Percentiles rank a stretch among this genome's conserved stretches.
Conservation (phyloP, 2,888 invertebrate species). For the Agrotis segetum region DNA sequence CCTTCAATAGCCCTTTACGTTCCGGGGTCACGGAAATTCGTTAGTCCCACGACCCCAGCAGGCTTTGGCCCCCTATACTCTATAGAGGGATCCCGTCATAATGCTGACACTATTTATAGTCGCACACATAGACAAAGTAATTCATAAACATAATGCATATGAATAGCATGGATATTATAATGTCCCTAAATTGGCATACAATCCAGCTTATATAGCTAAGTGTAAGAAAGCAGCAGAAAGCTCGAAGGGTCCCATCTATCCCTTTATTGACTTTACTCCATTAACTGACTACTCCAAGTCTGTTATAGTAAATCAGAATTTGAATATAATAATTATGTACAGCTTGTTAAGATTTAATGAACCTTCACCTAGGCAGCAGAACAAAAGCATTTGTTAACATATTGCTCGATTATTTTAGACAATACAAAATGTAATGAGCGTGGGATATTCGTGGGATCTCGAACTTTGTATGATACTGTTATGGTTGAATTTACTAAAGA, state of each 20-base stretch:
- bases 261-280: not conserved
- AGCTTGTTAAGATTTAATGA: conserved; percentile 39
- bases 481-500: not conserved
- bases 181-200: no score
- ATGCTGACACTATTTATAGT: no score
- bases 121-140: no score
- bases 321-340: conserved; percentile 20
- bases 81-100: no score
- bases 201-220: no score
- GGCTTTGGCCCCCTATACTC: no score
- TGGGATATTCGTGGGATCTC: conserved; percentile 13
- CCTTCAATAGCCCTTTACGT: no score
- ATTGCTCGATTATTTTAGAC: conserved; percentile 21
- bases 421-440: conserved; percentile 14
- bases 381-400: conserved; percentile 36
- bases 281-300: conserved; percentile 5
- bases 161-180: no score
- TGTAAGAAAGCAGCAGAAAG: no score
- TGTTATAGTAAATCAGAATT: conserved; percentile 20
- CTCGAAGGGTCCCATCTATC: not conserved
- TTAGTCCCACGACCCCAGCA: no score
- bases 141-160: no score
- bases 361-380: conserved; percentile 19
- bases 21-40: no score
- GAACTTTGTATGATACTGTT: not conserved